A percentile compares a stretch with the other conserved stretches of the same genome.
Evolutionary conservation across 1,140 invertebrate genomes (phyloP).

Genomic region (Paracyclopina nana): DNA sequence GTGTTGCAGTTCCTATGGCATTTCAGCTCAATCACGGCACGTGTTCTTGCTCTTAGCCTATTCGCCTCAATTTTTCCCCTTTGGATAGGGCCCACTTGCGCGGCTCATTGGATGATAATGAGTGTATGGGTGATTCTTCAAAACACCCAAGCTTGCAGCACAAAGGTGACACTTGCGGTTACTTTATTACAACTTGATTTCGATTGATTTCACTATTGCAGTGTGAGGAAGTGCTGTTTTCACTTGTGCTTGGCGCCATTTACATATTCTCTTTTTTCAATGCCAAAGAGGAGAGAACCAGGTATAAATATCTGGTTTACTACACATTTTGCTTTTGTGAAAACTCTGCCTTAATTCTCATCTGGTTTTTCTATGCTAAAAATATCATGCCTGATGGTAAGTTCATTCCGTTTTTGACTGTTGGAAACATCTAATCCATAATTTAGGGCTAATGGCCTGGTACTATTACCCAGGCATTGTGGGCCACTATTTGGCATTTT

Average conservation of each 20-base stretch:
- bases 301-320: conserved; percentile 24
- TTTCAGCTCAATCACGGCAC: conserved; percentile 47
- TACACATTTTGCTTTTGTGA: conserved; percentile 26
- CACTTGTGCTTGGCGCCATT: conserved; percentile 26
- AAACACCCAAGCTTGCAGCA: conserved; percentile 5
- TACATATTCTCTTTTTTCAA: conserved; percentile 29
- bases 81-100: conserved; percentile 23
- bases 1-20: conserved; percentile 53
- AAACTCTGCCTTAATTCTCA: conserved; percentile 24
- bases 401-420: no score
- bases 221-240: conserved; percentile 24
- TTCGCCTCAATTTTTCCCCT: conserved; percentile 25
- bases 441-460: no score
- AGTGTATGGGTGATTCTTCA: conserved; percentile 24
- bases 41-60: conserved; percentile 29
- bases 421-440: no score
- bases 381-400: conserved; percentile 3
- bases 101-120: conserved; percentile 30
- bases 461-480: conserved; percentile 6
- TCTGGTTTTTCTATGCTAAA: conserved; percentile 22
- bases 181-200: no score
- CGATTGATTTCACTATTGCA: no score
- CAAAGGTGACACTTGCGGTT: no score
- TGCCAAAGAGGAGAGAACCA: conserved; percentile 26
- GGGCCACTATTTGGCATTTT: conserved; percentile 7